Evolutionary conservation across 2,113 vertebrate genomes (phyloP).

Genomic region (Dicrurus megarhynchus): DNA sequence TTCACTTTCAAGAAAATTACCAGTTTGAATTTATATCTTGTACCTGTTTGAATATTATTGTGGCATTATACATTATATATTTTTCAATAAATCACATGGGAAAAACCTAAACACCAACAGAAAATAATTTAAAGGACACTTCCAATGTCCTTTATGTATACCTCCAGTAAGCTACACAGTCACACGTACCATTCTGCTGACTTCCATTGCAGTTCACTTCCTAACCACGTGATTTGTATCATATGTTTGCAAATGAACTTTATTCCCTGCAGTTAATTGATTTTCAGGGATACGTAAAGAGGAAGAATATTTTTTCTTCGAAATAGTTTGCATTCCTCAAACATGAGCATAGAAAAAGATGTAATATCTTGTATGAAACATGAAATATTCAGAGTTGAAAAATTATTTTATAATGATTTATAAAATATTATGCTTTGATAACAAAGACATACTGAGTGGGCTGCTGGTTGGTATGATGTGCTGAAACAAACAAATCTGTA

Average conservation of each 20-base stretch:
- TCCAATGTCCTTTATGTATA: neutral
- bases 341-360: neutral
- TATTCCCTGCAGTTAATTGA: neutral
- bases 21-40: neutral
- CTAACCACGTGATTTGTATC: neutral
- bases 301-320: neutral
- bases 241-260: neutral
- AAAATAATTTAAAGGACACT: neutral
- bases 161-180: rapidly evolving
- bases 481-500: neutral
- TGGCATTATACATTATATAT: neutral
- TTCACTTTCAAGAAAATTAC: neutral
- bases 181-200: neutral
- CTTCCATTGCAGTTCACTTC: neutral
- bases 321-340: neutral
- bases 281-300: neutral
- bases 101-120: neutral
- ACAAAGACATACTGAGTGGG: neutral
- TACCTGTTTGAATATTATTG: neutral
- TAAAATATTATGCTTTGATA: neutral
- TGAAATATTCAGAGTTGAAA: neutral
- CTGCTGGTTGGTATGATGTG: neutral
- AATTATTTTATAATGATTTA: neutral
- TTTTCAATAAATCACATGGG: neutral
- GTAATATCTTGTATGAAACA: neutral